Conservation (phyloP, 2,113 vertebrate genomes). For the Junco hyemalis region DNA sequence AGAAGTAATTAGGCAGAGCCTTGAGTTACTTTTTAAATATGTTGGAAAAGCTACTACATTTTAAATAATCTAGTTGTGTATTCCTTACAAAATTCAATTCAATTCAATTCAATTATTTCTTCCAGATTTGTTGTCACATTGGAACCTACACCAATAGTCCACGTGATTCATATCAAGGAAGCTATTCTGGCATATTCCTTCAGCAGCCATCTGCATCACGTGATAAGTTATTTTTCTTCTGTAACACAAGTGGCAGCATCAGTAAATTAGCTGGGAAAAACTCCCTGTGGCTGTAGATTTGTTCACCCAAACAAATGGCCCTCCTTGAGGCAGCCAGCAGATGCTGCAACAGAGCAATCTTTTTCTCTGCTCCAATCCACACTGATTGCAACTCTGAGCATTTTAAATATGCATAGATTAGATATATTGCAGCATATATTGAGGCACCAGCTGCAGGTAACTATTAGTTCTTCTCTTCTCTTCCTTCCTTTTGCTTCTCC, state of each 20-base stretch:
- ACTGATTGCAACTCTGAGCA: not conserved
- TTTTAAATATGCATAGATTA: not conserved
- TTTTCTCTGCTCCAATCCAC: not conserved
- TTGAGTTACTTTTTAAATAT: conserved; percentile 41
- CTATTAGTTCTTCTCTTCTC: not conserved
- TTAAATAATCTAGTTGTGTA: not conserved
- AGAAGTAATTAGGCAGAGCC: conserved; percentile 36
- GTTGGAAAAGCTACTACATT: not conserved
- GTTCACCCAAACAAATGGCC: conserved; percentile 57
- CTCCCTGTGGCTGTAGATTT: conserved; percentile 42
- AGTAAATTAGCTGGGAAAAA: conserved; percentile 50
- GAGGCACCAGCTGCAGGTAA: not conserved
- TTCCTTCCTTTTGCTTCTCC: not conserved
- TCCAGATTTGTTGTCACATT: conserved; percentile 27
- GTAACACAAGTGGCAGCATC: not conserved
- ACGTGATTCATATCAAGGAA: conserved; percentile 48
- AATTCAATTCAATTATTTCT: not conserved
- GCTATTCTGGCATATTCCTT: not conserved
- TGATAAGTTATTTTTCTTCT: conserved; percentile 49
- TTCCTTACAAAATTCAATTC: conserved; percentile 21
- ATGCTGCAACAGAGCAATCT: not conserved
- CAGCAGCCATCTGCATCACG: conserved; percentile 8
- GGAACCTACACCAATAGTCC: not conserved
- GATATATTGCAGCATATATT: not conserved
- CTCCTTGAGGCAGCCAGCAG: conserved; percentile 10